Conservation (phyloP, 2,888 invertebrate species). For the Spilarctia lutea region DNA sequence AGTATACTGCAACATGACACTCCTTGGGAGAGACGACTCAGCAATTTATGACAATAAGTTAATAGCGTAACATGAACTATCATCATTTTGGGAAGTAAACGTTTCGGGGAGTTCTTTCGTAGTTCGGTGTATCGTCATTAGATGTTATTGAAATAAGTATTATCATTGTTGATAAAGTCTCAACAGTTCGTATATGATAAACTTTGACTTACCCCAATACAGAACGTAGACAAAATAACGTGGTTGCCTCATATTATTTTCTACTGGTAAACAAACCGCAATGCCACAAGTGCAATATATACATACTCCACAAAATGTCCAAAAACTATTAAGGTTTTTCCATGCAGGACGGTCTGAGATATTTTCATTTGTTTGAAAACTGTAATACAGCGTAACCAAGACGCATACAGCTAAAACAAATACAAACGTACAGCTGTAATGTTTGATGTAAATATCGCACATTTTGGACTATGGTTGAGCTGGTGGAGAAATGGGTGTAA, state of each 20-base stretch:
- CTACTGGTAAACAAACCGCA: slow-evolving; percentile 62
- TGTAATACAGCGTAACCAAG: slow-evolving; percentile 39
- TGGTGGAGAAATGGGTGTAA: background rate
- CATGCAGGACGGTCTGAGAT: slow-evolving; percentile 56
- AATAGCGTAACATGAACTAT: too few species aligned
- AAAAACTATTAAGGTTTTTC: slow-evolving; percentile 61
- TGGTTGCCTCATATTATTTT: slow-evolving; percentile 71
- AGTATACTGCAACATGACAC: too few species aligned
- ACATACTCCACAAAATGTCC: slow-evolving; percentile 81
- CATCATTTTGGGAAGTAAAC: too few species aligned
- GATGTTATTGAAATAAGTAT: background rate
- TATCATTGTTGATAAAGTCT: background rate
- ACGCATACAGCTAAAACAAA: slow-evolving; percentile 43
- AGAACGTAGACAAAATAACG: slow-evolving; percentile 56
- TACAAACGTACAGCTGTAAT: background rate
- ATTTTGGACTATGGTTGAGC: background rate
- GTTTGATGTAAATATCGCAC: background rate
- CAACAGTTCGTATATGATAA: background rate
- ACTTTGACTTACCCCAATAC: slow-evolving; percentile 38
- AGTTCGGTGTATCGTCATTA: background rate
- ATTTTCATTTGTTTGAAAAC: slow-evolving; percentile 18
- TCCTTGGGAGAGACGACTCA: too few species aligned
- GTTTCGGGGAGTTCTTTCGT: background rate
- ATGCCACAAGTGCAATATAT: slow-evolving; percentile 82
- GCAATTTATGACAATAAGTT: too few species aligned